Percentiles rank a stretch among this genome's conserved stretches.
Conservation (phyloP, 2,888 invertebrate species). For the Papilio gigon region DNA sequence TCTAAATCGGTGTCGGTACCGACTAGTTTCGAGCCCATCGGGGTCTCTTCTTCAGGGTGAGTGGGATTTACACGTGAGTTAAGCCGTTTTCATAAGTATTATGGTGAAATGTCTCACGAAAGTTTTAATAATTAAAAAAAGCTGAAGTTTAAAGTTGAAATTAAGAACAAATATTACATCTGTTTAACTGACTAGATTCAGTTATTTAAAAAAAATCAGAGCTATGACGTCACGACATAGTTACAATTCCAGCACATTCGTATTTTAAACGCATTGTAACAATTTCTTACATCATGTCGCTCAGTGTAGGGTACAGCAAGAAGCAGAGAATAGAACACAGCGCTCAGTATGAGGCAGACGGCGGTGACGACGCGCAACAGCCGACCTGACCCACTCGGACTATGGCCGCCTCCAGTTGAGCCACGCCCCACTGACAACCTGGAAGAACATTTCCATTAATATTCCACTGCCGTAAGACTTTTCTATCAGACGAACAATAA, state of each 20-base stretch:
- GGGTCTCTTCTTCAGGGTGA: no score
- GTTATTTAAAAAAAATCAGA: no score
- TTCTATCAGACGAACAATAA: not conserved
- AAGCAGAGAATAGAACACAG: constrained; percentile 86
- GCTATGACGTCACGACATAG: not conserved
- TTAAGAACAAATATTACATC: no score
- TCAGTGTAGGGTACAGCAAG: constrained; percentile 86
- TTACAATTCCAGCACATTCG: not conserved
- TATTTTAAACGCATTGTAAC: not conserved
- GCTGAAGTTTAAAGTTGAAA: no score
- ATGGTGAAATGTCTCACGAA: no score
- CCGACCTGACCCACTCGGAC: constrained; percentile 82
- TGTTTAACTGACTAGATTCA: no score
- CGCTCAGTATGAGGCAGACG: constrained; percentile 85
- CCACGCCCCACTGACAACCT: constrained; percentile 79
- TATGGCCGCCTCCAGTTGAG: constrained; percentile 73
- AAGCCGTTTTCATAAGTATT: no score
- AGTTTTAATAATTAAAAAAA: no score
- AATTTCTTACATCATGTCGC: constrained; percentile 75
- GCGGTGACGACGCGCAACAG: constrained; percentile 87
- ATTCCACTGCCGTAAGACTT: not conserved
- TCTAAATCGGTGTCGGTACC: no score
- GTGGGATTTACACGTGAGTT: no score
- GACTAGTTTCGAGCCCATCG: no score
- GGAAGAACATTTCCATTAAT: constrained; percentile 13